Evolutionary conservation across 37 sponge, comb jelly and placozoan species (phyloP), one percentile per base, ranked within the genome.

Genomic region (Halichondria panicea): DNA sequence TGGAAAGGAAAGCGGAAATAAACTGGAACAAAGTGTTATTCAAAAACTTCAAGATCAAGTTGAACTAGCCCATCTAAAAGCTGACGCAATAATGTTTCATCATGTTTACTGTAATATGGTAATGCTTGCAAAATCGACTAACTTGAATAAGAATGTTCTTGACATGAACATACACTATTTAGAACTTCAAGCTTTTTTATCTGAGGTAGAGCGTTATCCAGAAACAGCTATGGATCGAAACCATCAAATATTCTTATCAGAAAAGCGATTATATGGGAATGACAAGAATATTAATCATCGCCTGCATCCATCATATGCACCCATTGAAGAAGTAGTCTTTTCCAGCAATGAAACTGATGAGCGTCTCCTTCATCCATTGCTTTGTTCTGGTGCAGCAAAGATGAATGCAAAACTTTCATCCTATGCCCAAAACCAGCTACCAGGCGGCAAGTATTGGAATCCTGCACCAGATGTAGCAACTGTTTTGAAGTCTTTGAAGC

Each of bases 341-440:
- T 34, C 71, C 27, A 45, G 50, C 24, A 25, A 43, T 27, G 70
- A 68, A 45, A 68, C 70, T 43, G 52, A 68, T 68, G 52, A 68
- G 52, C 7, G 27, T 68, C 50, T 68, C 24, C 70, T 68, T 43
- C 30, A 44, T 68, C 31, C 70, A 27, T 66, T 72, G 59, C 68
- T 83, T 15, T 13, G n/a, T 68, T 42, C 67, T 2, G 84, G 84
- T 40, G 84, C 84, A 68, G 13, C 33, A 55, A 68, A 8, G 58
- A 83, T 83, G 84, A 68, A 50, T 28, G 66, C 6, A n/a, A 83
- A 83, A 58, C 58, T 83, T 19, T 59, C 31, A 28, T 42, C 64
- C 22, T 83, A 83, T 83, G 84, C 84, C 38, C 62, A 83, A 18
- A 73, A 84, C 55, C 76, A 84, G 54, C 55, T 84, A 45, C 85